These are phyloP conservation scores for Brenthis hecate DNA, from an alignment of 2,888 invertebrate genomes.

Conservation along the genomic window DNA sequence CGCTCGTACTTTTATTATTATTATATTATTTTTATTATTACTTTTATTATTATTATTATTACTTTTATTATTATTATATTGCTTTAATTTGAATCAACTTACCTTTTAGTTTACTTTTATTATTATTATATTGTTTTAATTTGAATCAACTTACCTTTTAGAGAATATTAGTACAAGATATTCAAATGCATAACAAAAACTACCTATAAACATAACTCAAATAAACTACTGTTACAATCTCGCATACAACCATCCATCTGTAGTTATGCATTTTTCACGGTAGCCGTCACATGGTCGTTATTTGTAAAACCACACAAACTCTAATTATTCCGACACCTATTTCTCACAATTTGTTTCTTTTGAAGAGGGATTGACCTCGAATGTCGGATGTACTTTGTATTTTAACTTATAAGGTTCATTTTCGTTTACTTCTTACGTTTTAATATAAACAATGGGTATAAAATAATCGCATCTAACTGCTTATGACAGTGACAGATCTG, in stretches of 20 bases:
- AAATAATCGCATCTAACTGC: constrained; percentile 42
- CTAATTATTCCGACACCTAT: constrained; percentile 66
- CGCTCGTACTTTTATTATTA: too few relatives aligned
- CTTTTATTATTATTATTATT: too few relatives aligned
- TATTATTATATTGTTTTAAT: too few relatives aligned
- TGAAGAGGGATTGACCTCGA: constrained; percentile 17
- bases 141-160: too few relatives aligned
- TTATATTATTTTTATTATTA: too few relatives aligned
- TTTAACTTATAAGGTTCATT: background rate
- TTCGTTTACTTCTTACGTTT: constrained; percentile 4
- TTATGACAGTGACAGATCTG: constrained; percentile 68
- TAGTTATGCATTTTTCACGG: constrained; percentile 73
- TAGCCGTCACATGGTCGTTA: constrained; percentile 61
- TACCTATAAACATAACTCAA: background rate
- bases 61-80: too few relatives aligned
- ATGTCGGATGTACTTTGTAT: constrained; percentile 38
- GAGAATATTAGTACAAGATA: too few relatives aligned
- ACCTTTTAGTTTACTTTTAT: too few relatives aligned
- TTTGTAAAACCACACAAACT: constrained; percentile 59
- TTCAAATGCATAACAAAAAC: too few relatives aligned
- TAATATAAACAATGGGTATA: constrained; percentile 32
- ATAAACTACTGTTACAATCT: constrained; percentile 17
- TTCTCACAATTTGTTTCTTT: constrained; percentile 66
- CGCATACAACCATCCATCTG: constrained; percentile 50
- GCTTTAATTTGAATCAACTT: too few relatives aligned